These are phyloP conservation scores for Pocillopora meandrina DNA, from an alignment of 92 coral and sea anemone species.

Conservation along the genomic window DNA sequence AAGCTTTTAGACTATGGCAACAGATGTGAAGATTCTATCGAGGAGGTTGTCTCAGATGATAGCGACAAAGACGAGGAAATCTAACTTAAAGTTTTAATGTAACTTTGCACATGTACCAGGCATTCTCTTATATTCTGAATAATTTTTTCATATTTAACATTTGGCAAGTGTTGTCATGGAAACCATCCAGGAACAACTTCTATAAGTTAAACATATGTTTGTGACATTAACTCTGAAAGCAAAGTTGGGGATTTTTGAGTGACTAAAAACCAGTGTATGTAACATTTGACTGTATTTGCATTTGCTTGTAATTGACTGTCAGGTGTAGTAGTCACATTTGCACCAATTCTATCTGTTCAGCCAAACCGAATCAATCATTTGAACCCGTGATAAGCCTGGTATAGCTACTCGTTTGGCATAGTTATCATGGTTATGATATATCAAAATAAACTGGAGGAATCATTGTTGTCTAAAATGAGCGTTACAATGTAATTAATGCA, in stretches of 20 bases:
- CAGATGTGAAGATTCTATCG: background rate
- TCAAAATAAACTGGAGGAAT: background rate
- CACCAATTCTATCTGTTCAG: too few relatives aligned
- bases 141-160: background rate
- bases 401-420: background rate
- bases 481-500: background rate
- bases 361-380: background rate
- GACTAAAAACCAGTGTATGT: too few relatives aligned
- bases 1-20: conserved; percentile 42
- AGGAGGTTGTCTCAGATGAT: too few relatives aligned
- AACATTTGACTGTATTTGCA: too few relatives aligned
- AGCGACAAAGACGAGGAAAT: too few relatives aligned
- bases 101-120: background rate
- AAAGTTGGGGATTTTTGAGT: background rate
- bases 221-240: background rate
- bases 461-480: background rate
- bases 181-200: background rate
- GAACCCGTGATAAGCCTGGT: background rate
- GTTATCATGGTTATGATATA: too few relatives aligned
- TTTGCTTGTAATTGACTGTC: too few relatives aligned
- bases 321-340: too few relatives aligned
- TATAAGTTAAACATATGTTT: background rate
- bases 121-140: background rate
- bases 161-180: conserved; percentile 8
- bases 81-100: too few relatives aligned